Conservation (phyloP, 2,797 vertebrate genomes). For the Euthynnus affinis region DNA sequence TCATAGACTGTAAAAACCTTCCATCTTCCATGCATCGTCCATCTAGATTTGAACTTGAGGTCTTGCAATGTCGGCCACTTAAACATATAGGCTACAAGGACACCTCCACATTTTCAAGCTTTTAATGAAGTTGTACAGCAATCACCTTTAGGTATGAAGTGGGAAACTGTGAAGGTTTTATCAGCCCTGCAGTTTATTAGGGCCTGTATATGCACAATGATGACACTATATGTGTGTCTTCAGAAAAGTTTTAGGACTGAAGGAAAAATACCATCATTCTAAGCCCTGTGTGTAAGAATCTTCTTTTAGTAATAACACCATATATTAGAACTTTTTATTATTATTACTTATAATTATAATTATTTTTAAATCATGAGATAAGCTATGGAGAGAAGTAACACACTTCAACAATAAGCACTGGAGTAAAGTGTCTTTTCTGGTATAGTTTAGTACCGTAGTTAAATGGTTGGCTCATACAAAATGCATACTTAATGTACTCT, state of each 20-base stretch:
- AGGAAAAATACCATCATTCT: too few species aligned
- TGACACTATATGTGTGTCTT: too few species aligned
- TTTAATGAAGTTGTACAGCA: not conserved
- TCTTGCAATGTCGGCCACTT: too few species aligned
- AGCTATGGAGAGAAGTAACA: too few species aligned
- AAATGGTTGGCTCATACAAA: not conserved
- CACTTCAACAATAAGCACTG: not conserved
- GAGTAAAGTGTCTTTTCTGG: not conserved
- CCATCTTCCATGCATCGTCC: too few species aligned
- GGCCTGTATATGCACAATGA: not conserved
- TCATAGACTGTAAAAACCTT: too few species aligned
- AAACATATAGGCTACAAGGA: too few species aligned
- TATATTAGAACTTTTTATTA: too few species aligned
- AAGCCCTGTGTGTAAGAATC: not conserved
- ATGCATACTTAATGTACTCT: not conserved
- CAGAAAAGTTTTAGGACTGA: too few species aligned
- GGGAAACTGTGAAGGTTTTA: not conserved
- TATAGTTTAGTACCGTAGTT: not conserved
- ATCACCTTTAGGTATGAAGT: not conserved
- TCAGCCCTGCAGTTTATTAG: not conserved
- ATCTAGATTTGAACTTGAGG: too few species aligned
- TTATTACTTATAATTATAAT: too few species aligned
- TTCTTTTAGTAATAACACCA: not conserved
- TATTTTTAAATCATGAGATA: too few species aligned
- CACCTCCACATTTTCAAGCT: not conserved